Base-by-base conservation (phyloP, 2,888 invertebrate species). In the Linyphia triangularis region DNA sequence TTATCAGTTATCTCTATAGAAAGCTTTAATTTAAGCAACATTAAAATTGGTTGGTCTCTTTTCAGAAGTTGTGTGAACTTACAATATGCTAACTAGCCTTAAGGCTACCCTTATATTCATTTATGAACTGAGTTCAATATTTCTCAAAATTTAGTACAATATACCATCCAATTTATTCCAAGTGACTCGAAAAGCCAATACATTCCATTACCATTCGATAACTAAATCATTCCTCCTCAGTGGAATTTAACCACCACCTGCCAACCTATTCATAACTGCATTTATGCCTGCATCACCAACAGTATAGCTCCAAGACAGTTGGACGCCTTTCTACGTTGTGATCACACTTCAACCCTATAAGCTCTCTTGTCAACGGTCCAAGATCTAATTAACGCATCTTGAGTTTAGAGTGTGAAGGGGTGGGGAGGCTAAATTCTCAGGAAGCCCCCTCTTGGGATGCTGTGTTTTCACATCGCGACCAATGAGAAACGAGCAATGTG, bases 301-400 rank as follows among this genome's bases (percentile, higher is more conserved):
- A 26, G 6, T 2, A 26, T 16, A 16, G 57, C 10, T 61, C 67
- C 16, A n/a, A 22, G 33, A 33, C 24, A 24, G 19, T 19, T 30
- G 30, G 30, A 10, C 6, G 13, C 24, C 33, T 22, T 57, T 22
- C 22, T 57, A 61, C 65, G 22, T 28, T 26, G 28, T 24, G 37
- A 63, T 37, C 24, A 33, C 37, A 4, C 61, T 13, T 40, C 37
- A 79, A 70, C 69, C 61, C 70, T 61, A 82, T 82, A 70, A 82
- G 70, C 82, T 28, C 57, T 26, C 37, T 22, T 61, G 70, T 82
- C 70, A 81, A 57, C 59, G 61, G 16, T 22, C 26, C 37, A 28
- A n/a, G 43, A 57, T 59, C 84, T 84, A 84, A 84, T 84, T 84
- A 84, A 84, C 65, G 75, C 61, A 77, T 84, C 84, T 77, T 51